These are phyloP conservation scores for Tipula lateralis DNA, from an alignment of 2,888 invertebrate genomes.

Conservation along the genomic window DNA sequence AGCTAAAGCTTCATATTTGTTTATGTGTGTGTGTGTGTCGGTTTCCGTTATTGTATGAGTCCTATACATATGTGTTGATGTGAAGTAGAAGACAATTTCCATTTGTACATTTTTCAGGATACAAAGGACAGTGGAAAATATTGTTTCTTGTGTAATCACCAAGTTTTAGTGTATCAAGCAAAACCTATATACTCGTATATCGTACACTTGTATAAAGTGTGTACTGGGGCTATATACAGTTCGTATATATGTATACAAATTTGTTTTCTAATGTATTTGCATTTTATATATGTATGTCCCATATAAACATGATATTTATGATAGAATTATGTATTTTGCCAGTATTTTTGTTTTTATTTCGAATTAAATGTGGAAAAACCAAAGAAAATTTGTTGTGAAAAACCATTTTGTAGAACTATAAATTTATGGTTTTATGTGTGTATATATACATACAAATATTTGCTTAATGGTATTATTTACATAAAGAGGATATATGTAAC, in stretches of 20 bases:
- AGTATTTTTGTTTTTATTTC: not conserved
- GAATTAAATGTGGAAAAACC: not conserved
- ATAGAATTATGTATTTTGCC: not conserved
- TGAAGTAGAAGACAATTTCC: not conserved
- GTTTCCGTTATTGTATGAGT: too few relatives aligned
- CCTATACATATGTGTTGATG: too few relatives aligned
- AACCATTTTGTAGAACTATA: not conserved
- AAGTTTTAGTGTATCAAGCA: not conserved
- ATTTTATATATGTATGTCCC: not conserved
- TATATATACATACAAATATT: not conserved
- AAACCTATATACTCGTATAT: not conserved
- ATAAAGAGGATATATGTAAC: not conserved
- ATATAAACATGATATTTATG: conserved; percentile 12
- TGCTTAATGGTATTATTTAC: not conserved
- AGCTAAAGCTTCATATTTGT: not conserved
- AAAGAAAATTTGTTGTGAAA: not conserved
- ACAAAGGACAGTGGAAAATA: not conserved
- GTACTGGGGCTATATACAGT: not conserved
- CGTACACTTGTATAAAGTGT: not conserved
- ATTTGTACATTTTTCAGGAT: not conserved
- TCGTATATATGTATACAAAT: not conserved
- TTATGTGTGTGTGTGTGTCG: not conserved
- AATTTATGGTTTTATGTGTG: not conserved
- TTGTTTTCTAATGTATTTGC: not conserved
- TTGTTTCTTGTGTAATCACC: not conserved